Base-by-base conservation (phyloP, 2,888 invertebrate genomes). In the Mesorhabditis belari region DNA sequence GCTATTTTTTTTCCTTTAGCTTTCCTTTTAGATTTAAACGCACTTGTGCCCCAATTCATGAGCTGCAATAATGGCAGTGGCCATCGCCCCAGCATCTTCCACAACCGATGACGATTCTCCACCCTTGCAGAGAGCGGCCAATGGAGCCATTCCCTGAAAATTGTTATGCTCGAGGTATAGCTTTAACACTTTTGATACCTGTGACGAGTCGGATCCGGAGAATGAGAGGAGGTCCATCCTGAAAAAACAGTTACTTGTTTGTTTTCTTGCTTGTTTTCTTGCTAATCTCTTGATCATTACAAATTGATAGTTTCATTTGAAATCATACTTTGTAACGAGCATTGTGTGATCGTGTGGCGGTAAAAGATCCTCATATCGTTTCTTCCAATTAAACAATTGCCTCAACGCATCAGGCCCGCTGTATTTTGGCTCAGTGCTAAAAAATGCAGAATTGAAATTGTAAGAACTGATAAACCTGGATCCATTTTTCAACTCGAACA, bases 131-230 rank as follows among this genome's bases (percentile, higher is more conserved):
- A 80, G 75, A 27, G 73, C 69, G 12, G 73, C 68, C n/a, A 80
- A 77, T 53, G 79, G 80, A 0, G 78, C 80, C 72, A 80, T 78
- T 58, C 80, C 80, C n/a, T n/a, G n/a, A n/a, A n/a, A n/a, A n/a
- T n/a, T n/a, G n/a, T n/a, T n/a, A n/a, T n/a, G n/a, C n/a, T n/a
- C n/a, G n/a, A n/a, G n/a, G n/a, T n/a, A n/a, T n/a, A n/a, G n/a
- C n/a, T n/a, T n/a, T n/a, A n/a, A n/a, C n/a, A n/a, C n/a, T n/a
- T n/a, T n/a, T n/a, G n/a, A n/a, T n/a, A n/a, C n/a, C 60, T 79
- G 79, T 1, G 79, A 79, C 4, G 78, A 67, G 21, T 73, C 71
- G 51, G 76, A 73, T 19, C 75, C 76, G 12, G 63, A 60, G 12
- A 66, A 64, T 3, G 76, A 70, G 4, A 77, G 54, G 23, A 77